These are phyloP conservation scores for Pachypsylla venusta DNA, from an alignment of 1,140 invertebrate species.

Conservation along the genomic window DNA sequence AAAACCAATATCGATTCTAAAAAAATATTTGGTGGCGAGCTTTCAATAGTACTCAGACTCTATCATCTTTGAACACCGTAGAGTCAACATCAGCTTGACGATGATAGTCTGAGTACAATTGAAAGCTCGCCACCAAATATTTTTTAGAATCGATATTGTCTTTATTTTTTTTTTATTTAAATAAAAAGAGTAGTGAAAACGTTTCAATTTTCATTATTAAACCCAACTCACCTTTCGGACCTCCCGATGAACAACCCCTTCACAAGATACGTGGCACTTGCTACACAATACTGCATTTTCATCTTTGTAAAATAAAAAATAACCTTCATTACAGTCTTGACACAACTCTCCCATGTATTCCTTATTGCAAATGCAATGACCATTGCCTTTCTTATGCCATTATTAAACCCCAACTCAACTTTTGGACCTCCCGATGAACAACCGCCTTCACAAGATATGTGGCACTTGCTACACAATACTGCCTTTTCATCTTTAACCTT, in stretches of 20 bases:
- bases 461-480: slow-evolving; percentile 66
- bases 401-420: too few relatives aligned
- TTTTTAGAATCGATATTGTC: too few relatives aligned
- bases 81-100: too few relatives aligned
- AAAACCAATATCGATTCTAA: too few relatives aligned
- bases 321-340: slow-evolving; percentile 56
- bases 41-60: too few relatives aligned
- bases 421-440: slow-evolving; percentile 64
- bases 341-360: slow-evolving; percentile 73
- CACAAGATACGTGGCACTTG: slow-evolving; percentile 70
- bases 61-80: too few relatives aligned
- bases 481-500: slow-evolving; percentile 61
- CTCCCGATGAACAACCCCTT: slow-evolving; percentile 56
- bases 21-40: too few relatives aligned
- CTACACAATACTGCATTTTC: slow-evolving; percentile 62
- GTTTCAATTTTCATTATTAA: too few relatives aligned
- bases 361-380: slow-evolving; percentile 70
- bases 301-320: slow-evolving; percentile 65
- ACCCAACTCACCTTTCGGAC: slow-evolving; percentile 61
- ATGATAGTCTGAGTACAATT: too few relatives aligned
- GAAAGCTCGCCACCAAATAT: too few relatives aligned
- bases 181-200: too few relatives aligned
- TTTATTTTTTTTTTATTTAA: too few relatives aligned
- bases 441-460: slow-evolving; percentile 60
- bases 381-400: slow-evolving; percentile 88